These are phyloP conservation scores for Benitochromis conjunctus DNA, from an alignment of 2,113 vertebrate species.

Conservation along the genomic window DNA sequence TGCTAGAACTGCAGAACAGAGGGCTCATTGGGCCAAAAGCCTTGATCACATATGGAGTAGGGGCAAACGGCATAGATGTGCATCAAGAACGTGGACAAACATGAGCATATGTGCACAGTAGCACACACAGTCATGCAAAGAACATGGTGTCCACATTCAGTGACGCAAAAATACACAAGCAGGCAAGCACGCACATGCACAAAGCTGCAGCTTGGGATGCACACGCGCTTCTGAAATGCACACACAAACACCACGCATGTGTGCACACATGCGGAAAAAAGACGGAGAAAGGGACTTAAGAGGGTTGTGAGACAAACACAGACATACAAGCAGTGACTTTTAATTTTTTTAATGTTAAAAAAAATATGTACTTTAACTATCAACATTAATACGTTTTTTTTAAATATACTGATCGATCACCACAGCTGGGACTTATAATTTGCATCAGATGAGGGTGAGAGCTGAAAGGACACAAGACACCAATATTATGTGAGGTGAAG, in stretches of 20 bases:
- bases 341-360: not conserved
- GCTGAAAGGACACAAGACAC: not conserved
- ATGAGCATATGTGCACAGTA: not conserved
- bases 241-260: not conserved
- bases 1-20: conserved; percentile 25
- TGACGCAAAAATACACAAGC: not conserved
- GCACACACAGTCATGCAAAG: not conserved
- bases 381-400: not conserved
- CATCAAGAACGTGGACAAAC: not conserved
- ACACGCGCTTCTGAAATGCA: not conserved
- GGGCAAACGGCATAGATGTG: not conserved
- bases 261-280: not conserved
- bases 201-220: not conserved
- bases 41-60: not conserved
- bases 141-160: not conserved
- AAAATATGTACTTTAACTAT: not conserved
- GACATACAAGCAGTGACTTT: not conserved
- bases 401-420: not conserved
- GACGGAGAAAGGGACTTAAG: not conserved
- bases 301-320: not conserved
- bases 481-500: not conserved
- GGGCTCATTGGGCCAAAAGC: conserved; percentile 11
- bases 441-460: not conserved
- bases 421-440: not conserved
- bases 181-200: not conserved